Evolutionary conservation across 2,888 invertebrate species (phyloP), one percentile per base, ranked within the genome.

Genomic region (Hirtodrosophila cameraria): DNA sequence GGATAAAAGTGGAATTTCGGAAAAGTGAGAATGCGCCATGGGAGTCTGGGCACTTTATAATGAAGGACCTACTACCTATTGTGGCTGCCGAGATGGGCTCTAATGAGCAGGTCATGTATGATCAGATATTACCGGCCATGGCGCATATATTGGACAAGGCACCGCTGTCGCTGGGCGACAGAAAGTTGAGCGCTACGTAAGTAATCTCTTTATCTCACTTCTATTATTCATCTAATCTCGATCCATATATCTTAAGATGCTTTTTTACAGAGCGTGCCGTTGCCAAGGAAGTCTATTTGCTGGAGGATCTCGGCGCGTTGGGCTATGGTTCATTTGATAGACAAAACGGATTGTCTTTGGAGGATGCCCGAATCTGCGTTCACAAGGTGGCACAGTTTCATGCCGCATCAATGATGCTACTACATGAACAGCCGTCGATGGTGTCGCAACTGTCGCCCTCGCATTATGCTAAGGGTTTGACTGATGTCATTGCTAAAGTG

Each of bases 301-400:
- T 90, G 46, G 90, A 90, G 48, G 90, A 90, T 58, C 87, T 93
- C 1, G 88, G 91, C 1, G 87, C 90, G 0, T 65, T 90, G 20
- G 93, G 92, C 2, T 93, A 91, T 79, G 80, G 85, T 1, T 91
- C 92, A 88, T 90, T 91, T 0, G 89, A 92, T 76, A 91, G 93
- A 13, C 88, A 90, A 30, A 64, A 82, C 5, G 93, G 93, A 9
- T 87, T 93, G 3, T 91, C 92, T 76, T 77, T 91, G 45, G 84
- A 88, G 1, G 93, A 93, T 60, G 91, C 91, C 35, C 71, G 89
- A 18, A 35, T 92, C 28, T 92, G 92, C 2, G 75, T 93, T 9
- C 88, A 89, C 1, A 87, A 92, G 78, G 74, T 93, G 66, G 93
- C 92, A 0, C 91, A 90, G 70, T 92, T 92, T 74, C 93, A 93